Evolutionary conservation across 2,113 vertebrate species (phyloP), one percentile per base, ranked within the genome.

Genomic region (Lampris megalopsis): DNA sequence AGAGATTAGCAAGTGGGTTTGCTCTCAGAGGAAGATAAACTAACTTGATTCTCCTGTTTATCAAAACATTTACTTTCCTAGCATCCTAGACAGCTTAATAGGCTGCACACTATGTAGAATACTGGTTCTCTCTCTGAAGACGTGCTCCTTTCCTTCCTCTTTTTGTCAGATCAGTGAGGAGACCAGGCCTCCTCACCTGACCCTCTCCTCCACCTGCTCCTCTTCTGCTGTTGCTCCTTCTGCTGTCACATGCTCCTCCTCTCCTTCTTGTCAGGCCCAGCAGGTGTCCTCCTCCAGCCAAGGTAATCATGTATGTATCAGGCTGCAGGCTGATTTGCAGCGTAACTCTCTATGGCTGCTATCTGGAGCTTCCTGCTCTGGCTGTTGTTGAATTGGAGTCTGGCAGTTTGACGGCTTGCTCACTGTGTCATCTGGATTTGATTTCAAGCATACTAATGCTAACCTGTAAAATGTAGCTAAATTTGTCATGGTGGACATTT

Each of bases 271-370:
- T 91, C 90, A 95, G 91, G 93, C 95, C 93, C 95, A 91, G 92
- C 95, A 94, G 92, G 91, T 96, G 80, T 64, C 73, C 94, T 94
- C 94, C 95, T 94, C 96, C 95, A 97, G 95, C 94, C 97, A 97
- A 99, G 98, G 98, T 99, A 99, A 98, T 94, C 92, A 92, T 93
- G 94, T 95, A 92, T 95, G 94, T 95, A 94, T 96, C 94, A 86
- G 93, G 93, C 87, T 89, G 82, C 85, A 76, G 49, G 56, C 24
- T 24, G 24, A 24, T 24, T 24, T 24, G 24, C 24, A 24, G 24
- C 24, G 24, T 24, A 24, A 24, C 24, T 24, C 24, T 24, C 24
- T 24, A 24, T 24, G 24, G 24, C 24, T 24, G 24, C 24, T 24
- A 24, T 24, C 24, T 24, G 24, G 24, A 24, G 24, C 24, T 24